phyloP scores from a whole-genome alignment of 2,888 invertebrate genomes.

The Carcina quercana region DNA sequence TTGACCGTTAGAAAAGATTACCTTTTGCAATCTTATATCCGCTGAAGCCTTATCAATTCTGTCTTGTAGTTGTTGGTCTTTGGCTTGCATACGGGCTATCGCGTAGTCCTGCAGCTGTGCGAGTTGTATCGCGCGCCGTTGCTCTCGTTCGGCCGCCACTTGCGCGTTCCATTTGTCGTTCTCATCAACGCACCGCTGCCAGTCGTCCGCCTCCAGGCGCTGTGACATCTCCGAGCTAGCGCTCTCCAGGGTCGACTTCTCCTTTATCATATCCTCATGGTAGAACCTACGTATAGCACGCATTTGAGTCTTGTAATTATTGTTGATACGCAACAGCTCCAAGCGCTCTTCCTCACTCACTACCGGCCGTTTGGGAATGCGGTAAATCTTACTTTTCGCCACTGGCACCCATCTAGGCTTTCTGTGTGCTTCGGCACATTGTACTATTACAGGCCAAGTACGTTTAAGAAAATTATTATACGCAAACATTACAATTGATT shows the following conservation, averaged over 20 bases:
- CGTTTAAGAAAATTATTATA: slow-evolving; percentile 46
- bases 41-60: slow-evolving; percentile 62
- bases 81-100: slow-evolving; percentile 51
- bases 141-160: slow-evolving; percentile 74
- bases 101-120: slow-evolving; percentile 62
- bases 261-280: slow-evolving; percentile 66
- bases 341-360: slow-evolving; percentile 76
- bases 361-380: slow-evolving; percentile 76
- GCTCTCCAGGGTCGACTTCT: slow-evolving; percentile 63
- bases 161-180: slow-evolving; percentile 84
- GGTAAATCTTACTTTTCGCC: slow-evolving; percentile 86
- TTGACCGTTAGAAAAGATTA: too few species aligned
- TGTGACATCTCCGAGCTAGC: slow-evolving; percentile 71
- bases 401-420: slow-evolving; percentile 88
- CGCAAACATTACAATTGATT: too few species aligned
- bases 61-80: slow-evolving; percentile 38
- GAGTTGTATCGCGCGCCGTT: slow-evolving; percentile 66
- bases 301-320: slow-evolving; percentile 80
- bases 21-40: slow-evolving; percentile 57
- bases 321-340: slow-evolving; percentile 79
- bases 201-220: slow-evolving; percentile 77
- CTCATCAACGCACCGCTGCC: slow-evolving; percentile 69
- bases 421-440: slow-evolving; percentile 61
- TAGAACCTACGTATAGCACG: slow-evolving; percentile 71
- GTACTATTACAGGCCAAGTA: slow-evolving; percentile 43